A percentile compares a stretch with the other conserved stretches of the same genome.
phyloP scores from a whole-genome alignment of 30 jellyfish, hydroid and myxozoan species.

The Catostylus mosaicus region DNA sequence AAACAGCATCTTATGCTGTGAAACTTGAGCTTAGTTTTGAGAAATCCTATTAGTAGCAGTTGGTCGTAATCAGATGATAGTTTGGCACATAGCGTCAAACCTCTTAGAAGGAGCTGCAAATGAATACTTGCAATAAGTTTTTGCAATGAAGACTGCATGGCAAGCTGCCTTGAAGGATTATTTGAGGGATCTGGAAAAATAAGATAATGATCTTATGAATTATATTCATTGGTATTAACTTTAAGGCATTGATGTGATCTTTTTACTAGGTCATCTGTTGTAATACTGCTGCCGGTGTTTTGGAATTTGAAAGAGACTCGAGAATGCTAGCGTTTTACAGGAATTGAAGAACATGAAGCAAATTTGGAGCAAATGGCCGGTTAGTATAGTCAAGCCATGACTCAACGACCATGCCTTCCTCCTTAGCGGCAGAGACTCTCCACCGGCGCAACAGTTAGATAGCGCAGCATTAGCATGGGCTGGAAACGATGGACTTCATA shows the following conservation, averaged over 20 bases:
- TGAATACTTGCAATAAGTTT: background rate
- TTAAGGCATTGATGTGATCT: background rate
- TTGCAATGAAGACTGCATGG: background rate
- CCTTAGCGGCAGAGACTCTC: too few relatives aligned
- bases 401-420: too few relatives aligned
- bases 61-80: constrained; percentile 9
- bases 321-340: too few relatives aligned
- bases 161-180: constrained; percentile 17
- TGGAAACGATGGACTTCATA: too few relatives aligned
- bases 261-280: background rate
- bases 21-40: background rate
- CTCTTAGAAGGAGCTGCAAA: constrained; percentile 8
- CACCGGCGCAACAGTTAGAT: too few relatives aligned
- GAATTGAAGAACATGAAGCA: too few relatives aligned
- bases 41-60: constrained; percentile 2
- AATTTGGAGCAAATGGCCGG: too few relatives aligned
- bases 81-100: background rate
- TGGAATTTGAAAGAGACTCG: too few relatives aligned
- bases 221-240: background rate
- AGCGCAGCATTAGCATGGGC: too few relatives aligned
- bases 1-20: background rate
- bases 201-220: background rate
- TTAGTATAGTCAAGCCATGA: too few relatives aligned
- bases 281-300: background rate
- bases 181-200: background rate